Evolutionary conservation across 2,797 vertebrate genomes (phyloP).

Genomic region (Zalophus californianus): DNA sequence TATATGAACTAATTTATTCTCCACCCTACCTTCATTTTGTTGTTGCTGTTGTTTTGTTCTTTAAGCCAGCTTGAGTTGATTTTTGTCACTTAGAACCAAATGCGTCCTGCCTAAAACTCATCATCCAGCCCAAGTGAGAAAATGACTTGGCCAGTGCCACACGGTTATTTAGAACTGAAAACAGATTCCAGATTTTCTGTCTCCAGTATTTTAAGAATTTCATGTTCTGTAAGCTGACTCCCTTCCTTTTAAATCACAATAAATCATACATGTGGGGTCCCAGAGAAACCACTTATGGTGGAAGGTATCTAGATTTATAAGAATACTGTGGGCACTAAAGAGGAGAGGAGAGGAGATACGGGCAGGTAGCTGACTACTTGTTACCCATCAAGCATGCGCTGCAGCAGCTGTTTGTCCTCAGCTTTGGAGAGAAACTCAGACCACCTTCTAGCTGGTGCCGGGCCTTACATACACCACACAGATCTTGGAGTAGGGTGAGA

Average conservation of each 20-base stretch:
- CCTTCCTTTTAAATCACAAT: background rate
- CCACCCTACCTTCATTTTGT: background rate
- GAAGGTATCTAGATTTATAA: background rate
- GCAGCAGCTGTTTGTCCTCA: background rate
- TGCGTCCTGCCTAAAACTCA: background rate
- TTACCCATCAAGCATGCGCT: background rate
- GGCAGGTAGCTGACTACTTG: background rate
- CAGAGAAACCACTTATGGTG: background rate
- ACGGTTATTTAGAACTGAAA: background rate
- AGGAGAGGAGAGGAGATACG: background rate
- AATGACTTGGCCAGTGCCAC: background rate
- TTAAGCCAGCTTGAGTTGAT: background rate
- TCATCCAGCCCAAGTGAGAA: background rate
- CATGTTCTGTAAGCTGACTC: background rate
- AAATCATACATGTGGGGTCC: background rate
- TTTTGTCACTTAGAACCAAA: background rate
- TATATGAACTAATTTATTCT: background rate
- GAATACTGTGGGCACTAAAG: background rate
- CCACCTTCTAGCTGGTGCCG: background rate
- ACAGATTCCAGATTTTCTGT: background rate
- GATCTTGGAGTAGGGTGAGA: background rate
- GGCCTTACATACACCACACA: background rate
- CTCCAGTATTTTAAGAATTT: background rate
- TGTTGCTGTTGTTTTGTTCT: background rate
- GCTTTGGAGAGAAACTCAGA: background rate